These are phyloP conservation scores for Pipa parva DNA, from an alignment of 2,113 vertebrate species.

Conservation along the genomic window DNA sequence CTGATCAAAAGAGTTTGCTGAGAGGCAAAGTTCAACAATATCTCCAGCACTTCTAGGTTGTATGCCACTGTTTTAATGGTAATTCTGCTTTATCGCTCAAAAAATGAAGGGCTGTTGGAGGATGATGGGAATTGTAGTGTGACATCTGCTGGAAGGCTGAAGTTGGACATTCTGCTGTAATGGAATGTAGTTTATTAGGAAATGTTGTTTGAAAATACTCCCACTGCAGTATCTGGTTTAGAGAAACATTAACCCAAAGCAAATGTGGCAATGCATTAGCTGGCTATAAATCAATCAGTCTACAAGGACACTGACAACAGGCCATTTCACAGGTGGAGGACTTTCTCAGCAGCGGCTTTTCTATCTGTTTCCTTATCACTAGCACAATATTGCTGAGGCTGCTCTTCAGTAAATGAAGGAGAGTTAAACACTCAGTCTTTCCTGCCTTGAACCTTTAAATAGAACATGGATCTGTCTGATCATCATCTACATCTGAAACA, in stretches of 20 bases:
- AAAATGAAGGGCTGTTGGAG: neutral
- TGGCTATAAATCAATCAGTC: conserved; percentile 75
- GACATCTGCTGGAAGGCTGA: neutral
- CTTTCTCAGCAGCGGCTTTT: conserved; percentile 62
- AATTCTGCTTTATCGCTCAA: too few species aligned
- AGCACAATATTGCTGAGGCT: conserved; percentile 18
- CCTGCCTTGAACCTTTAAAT: neutral
- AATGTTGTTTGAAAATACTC: conserved; percentile 42
- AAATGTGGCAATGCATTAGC: conserved; percentile 59
- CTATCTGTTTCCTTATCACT: conserved; percentile 16
- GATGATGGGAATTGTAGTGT: neutral
- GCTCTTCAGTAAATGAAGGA: conserved; percentile 13
- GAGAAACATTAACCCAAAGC: conserved; percentile 85
- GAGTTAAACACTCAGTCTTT: neutral
- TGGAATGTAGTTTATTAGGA: conserved; percentile 32
- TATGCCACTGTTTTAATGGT: too few species aligned
- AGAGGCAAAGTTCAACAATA: too few species aligned
- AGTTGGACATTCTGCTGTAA: neutral
- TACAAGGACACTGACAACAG: conserved; percentile 76
- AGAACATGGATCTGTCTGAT: neutral
- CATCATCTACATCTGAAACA: neutral
- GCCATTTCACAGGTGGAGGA: conserved; percentile 51
- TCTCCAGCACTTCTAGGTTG: too few species aligned
- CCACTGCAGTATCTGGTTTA: conserved; percentile 53
- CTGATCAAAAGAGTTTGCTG: too few species aligned